Conservation (phyloP, 2,888 invertebrate species). For the Euplagia quadripunctaria region DNA sequence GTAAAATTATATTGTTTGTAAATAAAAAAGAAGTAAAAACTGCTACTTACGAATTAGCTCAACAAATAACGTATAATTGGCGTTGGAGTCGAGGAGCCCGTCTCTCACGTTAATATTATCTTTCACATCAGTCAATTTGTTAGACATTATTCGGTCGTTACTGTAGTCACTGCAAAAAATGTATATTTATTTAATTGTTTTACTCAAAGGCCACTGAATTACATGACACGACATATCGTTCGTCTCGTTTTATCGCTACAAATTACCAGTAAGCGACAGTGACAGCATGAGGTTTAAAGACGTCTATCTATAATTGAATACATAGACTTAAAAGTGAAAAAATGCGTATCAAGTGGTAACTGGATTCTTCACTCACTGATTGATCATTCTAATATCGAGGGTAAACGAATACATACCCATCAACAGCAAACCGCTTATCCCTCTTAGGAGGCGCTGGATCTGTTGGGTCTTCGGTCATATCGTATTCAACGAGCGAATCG, state of each 20-base stretch:
- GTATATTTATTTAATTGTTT: not conserved
- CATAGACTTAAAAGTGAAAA: not conserved
- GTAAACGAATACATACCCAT: conserved; percentile 41
- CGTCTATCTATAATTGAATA: not conserved
- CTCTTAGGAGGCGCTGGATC: conserved; percentile 7
- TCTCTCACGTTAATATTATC: conserved; percentile 78
- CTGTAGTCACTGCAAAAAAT: conserved; percentile 59
- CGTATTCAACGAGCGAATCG: conserved; percentile 27
- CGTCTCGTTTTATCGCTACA: no score
- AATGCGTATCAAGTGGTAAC: no score
- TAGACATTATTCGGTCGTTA: conserved; percentile 63
- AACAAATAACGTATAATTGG: conserved; percentile 95
- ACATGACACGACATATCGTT: no score
- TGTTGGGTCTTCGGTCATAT: conserved; percentile 23
- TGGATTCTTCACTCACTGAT: no score
- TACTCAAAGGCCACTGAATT: no score
- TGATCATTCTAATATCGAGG: no score
- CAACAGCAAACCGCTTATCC: conserved; percentile 52
- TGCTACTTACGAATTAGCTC: conserved; percentile 91
- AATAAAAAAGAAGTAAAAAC: no score
- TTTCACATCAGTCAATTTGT: conserved; percentile 52
- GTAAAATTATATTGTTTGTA: no score
- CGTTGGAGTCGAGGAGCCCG: conserved; percentile 91
- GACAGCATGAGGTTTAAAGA: no score
- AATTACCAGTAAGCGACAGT: no score